Percentiles rank a stretch among this genome's conserved stretches.
phyloP scores from a whole-genome alignment of 2,113 vertebrate species.

The Bubo blakistoni region DNA sequence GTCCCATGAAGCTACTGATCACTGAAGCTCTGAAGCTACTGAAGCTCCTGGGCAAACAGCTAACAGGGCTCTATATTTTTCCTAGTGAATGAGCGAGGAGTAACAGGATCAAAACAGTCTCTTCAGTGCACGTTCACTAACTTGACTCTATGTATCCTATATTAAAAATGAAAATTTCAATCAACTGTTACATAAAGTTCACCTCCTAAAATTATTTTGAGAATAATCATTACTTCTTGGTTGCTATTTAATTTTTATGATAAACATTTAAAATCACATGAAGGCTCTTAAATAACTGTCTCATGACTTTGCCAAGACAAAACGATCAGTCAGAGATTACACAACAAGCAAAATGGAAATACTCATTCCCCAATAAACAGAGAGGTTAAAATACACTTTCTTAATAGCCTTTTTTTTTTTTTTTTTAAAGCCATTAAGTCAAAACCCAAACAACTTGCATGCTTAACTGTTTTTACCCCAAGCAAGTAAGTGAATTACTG shows the following conservation, averaged over 20 bases:
- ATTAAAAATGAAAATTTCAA: rapidly evolving
- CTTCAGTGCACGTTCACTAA: not conserved
- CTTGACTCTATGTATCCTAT: not conserved
- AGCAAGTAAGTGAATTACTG: not conserved
- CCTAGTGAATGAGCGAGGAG: not conserved
- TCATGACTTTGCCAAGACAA: not conserved
- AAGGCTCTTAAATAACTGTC: not conserved
- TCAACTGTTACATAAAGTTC: not conserved
- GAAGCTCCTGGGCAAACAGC: not conserved
- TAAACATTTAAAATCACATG: not conserved
- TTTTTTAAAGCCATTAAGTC: not conserved
- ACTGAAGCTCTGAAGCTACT: too few species aligned
- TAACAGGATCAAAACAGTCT: not conserved
- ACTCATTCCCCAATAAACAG: not conserved
- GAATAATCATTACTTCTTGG: not conserved
- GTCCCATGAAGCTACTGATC: not conserved
- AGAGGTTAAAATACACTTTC: not conserved
- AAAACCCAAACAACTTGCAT: not conserved
- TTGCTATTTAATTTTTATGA: not conserved
- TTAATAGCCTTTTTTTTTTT: not conserved
- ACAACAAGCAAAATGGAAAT: not conserved
- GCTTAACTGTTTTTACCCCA: not conserved
- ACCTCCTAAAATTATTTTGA: not conserved
- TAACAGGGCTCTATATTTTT: not conserved
- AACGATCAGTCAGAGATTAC: not conserved